Conservation (phyloP, 2,888 invertebrate species). For the Lumbricus terrestris region DNA sequence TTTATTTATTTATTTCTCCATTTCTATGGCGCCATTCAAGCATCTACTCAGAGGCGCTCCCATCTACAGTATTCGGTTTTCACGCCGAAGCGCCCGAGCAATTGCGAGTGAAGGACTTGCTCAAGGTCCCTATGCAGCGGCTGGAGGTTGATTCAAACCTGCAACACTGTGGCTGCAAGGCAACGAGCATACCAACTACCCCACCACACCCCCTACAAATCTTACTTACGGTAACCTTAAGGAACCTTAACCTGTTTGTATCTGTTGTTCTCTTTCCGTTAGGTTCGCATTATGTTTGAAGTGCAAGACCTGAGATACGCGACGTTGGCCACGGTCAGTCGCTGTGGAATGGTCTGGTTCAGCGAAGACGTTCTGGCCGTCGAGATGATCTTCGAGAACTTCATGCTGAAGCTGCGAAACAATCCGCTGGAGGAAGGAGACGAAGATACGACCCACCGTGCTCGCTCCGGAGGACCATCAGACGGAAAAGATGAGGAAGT, state of each 20-base stretch:
- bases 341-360: conserved; percentile 99
- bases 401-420: conserved; percentile 78
- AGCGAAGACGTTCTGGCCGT: conserved; percentile 96
- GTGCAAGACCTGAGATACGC: conserved; percentile 97
- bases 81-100: too few species aligned
- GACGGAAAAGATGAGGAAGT: conserved; percentile 50
- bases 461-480: conserved; percentile 3
- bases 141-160: too few species aligned
- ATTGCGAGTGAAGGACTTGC: too few species aligned
- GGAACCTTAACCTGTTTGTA: background rate
- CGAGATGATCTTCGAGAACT: conserved; percentile 98
- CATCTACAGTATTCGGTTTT: too few species aligned
- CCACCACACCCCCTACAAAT: too few species aligned
- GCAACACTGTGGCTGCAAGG: too few species aligned
- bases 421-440: conserved; percentile 56
- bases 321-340: conserved; percentile 95
- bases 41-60: too few species aligned
- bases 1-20: too few species aligned
- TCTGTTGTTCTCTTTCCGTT: background rate
- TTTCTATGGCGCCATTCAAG: too few species aligned
- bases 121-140: too few species aligned
- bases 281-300: conserved; percentile 64
- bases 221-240: too few species aligned
- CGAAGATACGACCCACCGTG: conserved; percentile 44
- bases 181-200: too few species aligned